Evolutionary conservation across 2,888 invertebrate species (phyloP), one percentile per base, ranked within the genome.

Genomic region (Eurytoma adleriae): DNA sequence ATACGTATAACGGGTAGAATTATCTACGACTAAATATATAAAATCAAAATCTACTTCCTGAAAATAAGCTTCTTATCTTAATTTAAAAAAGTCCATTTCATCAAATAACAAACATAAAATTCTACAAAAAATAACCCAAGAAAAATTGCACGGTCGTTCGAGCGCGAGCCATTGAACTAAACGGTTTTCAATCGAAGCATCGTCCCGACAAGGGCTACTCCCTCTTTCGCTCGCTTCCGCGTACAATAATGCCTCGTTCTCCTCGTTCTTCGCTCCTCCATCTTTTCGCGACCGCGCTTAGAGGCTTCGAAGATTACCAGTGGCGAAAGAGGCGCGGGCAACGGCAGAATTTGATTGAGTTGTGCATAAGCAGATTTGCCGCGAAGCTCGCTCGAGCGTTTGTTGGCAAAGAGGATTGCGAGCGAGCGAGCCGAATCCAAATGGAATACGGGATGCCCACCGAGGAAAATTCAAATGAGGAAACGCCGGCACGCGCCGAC

Each of bases 401-500:
- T 86, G 86, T 85, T 86, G 86, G 86, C 86, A 89, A 88, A 89
- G 88, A 87, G 88, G 88, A 89, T 89, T 88, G 88, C 74, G 84
- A 83, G 81, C 82, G 83, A 84, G 82, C 82, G 84, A 80, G 84
- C 84, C 83, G 85, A 83, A 84, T 80, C 77, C 78, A 73, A 72
- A 67, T 77, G 83, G 83, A 83, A 80, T 83, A 67, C 40, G 72
- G 81, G 84, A 54, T 68, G 70, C 68, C 18, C 12, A 1, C 3
- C 12, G 59, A 27, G 83, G 83, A 85, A 85, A 87, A 88, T 88
- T 87, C 87, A 89, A 89, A 89, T 88, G 90, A 89, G 61, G 88
- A 89, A 88, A 87, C 88, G 86, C 88, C 56, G 73, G 56, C 20
- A 20, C 13, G 73, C 30, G 56, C 50, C 54, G 48, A 40, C n/a